A percentile compares a stretch with the other conserved stretches of the same genome.
Evolutionary conservation across 2,113 vertebrate genomes (phyloP).

Genomic region (Larimichthys polyactis): DNA sequence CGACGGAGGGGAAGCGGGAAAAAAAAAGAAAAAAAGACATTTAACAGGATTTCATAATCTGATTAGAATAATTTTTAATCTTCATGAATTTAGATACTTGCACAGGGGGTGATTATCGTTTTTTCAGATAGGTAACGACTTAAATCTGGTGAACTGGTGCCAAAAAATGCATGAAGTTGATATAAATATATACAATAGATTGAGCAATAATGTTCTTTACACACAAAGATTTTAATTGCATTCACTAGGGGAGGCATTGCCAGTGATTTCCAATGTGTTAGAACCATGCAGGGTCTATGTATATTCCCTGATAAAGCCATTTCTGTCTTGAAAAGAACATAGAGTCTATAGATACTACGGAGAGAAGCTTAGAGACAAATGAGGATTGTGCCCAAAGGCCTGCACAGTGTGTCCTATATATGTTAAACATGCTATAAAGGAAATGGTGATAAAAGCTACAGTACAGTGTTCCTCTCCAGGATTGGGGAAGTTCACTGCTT

Average conservation of each 20-base stretch:
- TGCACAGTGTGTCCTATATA: neutral
- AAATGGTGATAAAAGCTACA: neutral
- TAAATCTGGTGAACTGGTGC: neutral
- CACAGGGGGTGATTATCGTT: conserved; percentile 17
- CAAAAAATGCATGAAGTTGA: neutral
- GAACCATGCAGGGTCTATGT: neutral
- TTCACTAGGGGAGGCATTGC: neutral
- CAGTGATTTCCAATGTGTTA: neutral
- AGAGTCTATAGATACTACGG: too few relatives aligned
- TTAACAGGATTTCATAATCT: conserved; percentile 52
- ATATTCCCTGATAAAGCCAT: conserved; percentile 8
- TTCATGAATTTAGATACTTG: conserved; percentile 36
- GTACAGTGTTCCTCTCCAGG: neutral
- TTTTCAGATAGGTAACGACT: conserved; percentile 12
- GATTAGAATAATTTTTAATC: conserved; percentile 50
- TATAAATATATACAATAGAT: neutral
- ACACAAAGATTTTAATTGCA: neutral
- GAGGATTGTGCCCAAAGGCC: neutral
- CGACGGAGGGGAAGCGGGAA: neutral
- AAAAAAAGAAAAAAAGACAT: neutral
- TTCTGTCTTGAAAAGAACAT: neutral
- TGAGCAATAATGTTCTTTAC: neutral
- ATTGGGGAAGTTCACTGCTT: neutral
- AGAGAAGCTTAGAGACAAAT: neutral
- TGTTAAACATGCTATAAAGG: neutral